Conservation (phyloP, 1,140 invertebrate genomes). For the Drosophila parvula region DNA sequence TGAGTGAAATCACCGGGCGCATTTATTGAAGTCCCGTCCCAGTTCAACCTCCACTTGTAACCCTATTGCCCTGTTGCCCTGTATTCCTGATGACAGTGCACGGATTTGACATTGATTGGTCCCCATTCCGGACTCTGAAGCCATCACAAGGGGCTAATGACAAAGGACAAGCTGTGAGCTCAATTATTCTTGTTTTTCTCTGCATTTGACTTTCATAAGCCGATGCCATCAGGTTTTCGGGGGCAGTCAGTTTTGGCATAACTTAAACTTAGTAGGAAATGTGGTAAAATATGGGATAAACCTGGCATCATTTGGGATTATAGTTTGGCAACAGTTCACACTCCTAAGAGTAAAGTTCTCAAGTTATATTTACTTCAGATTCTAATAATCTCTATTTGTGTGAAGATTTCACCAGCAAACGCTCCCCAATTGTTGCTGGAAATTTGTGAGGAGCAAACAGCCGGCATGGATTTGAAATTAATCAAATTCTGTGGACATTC, state of each 20-base stretch:
- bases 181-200: conserved; percentile 28
- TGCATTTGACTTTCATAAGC: conserved; percentile 6
- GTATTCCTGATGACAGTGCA: conserved; percentile 11
- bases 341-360: not conserved
- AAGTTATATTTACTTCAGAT: not conserved
- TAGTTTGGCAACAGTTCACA: not conserved
- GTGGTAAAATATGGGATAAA: too few species aligned
- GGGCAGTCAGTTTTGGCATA: not conserved
- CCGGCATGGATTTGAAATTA: conserved; percentile 5
- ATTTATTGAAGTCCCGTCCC: conserved; percentile 31
- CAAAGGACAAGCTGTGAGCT: conserved; percentile 25
- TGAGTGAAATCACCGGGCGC: conserved; percentile 44
- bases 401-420: too few species aligned
- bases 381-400: not conserved
- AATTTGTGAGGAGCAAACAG: not conserved
- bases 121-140: not conserved
- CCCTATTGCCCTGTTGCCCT: not conserved
- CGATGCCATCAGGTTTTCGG: conserved; percentile 8
- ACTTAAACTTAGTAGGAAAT: too few species aligned
- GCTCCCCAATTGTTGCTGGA: not conserved
- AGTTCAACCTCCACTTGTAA: not conserved
- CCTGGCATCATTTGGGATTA: too few species aligned
- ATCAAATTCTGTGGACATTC: conserved; percentile 27
- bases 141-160: conserved; percentile 25
- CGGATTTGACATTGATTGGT: conserved; percentile 42